Conservation (phyloP, 2,113 vertebrate genomes). For the Engystomops pustulosus region DNA sequence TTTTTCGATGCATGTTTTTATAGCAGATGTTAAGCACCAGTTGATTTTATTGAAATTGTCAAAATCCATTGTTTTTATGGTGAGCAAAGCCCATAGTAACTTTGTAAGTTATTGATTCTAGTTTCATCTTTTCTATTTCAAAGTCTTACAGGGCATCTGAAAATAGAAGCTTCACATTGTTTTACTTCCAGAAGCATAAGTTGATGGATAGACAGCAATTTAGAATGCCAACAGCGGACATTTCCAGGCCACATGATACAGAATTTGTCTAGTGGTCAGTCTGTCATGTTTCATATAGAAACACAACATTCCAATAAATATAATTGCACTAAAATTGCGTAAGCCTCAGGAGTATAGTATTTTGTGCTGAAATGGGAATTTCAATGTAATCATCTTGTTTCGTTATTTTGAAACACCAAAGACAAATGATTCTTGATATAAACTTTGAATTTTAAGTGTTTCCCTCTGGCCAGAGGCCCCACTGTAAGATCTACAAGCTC, state of each 20-base stretch:
- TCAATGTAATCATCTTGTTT: background rate
- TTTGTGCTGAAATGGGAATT: background rate
- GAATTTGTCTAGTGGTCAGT: background rate
- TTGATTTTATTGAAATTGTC: too few species aligned
- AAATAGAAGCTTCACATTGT: conserved; percentile 11
- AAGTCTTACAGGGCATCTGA: background rate
- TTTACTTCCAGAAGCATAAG: background rate
- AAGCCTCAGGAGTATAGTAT: background rate
- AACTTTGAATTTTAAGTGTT: too few species aligned
- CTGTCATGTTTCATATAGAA: conserved; percentile 33
- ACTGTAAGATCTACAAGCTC: too few species aligned
- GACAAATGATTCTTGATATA: too few species aligned
- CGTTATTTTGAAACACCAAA: too few species aligned
- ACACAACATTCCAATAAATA: background rate
- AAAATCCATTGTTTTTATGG: background rate
- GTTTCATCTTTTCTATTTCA: background rate
- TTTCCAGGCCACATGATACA: background rate
- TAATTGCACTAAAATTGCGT: background rate
- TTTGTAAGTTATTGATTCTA: conserved; percentile 8
- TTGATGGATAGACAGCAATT: conserved; percentile 2
- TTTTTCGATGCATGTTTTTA: too few species aligned
- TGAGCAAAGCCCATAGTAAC: background rate
- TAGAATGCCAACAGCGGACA: background rate
- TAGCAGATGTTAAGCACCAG: too few species aligned
- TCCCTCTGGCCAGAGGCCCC: too few species aligned